Base-by-base conservation (phyloP, 2,797 vertebrate genomes). In the Octomys mimax region DNA sequence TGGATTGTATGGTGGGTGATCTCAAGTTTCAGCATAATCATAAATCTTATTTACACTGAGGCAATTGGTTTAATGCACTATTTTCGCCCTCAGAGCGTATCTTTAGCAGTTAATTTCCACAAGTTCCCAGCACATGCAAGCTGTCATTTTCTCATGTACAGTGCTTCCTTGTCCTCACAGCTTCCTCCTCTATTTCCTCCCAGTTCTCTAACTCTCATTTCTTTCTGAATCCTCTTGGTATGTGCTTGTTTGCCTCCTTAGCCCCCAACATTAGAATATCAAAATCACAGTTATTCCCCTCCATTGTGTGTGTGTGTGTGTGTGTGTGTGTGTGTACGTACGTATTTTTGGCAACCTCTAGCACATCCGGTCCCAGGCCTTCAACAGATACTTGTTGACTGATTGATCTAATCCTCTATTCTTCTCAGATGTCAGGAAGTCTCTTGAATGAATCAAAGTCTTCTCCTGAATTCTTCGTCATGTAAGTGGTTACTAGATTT, bases 1-100 rank as follows among this genome's bases (percentile, higher is more conserved):
- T 61, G 22, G 59, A 64, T 87, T 85, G 16, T 77, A 7, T 86
- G 31, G 57, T 61, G 26, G 59, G 84, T 95, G 71, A 94, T 94
- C 70, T 95, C 62, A 94, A 57, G 85, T 61, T 90, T 87, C 57
- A 92, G 36, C 52, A n/a, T 91, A 77, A 84, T 52, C 36, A 71
- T 78, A 64, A 96, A 54, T 97, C 79, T 84, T 78, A 87, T 42
- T 94, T 77, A 92, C 26, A 84, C 61, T 77, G 88, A 94, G 14
- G 61, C 18, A 49, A 26, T 79, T 36, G 46, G 62, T 82, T 93
- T 92, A 86, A 80, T 92, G 82, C 62, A 68, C 1, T 82, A 31
- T 13, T 89, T 24, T 1, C 1, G 2, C 33, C 24, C 31, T 16
- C 21, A 26, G 70, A 91, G 75, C 11, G 42, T 1, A 26, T 85